These are phyloP conservation scores for Anthonomus grandis DNA, from an alignment of 1,140 invertebrate species.

Conservation along the genomic window DNA sequence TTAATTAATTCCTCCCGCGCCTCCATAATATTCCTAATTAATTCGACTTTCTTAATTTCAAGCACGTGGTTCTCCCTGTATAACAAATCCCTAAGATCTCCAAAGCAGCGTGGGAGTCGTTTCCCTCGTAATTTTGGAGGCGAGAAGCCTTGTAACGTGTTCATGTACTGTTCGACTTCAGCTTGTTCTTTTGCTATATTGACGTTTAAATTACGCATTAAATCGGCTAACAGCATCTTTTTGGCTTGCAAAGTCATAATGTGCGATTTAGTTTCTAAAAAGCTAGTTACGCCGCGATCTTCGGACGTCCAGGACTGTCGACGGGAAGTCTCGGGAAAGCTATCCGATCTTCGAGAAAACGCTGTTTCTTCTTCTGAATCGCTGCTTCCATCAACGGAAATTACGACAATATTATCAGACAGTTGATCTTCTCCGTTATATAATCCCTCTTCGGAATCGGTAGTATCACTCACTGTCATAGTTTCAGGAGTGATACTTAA, in stretches of 20 bases:
- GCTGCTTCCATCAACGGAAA: not conserved
- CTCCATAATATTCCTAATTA: slow-evolving; percentile 47
- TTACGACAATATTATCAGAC: not conserved
- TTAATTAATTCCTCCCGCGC: slow-evolving; percentile 45
- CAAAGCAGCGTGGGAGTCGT: slow-evolving; percentile 32
- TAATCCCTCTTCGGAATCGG: too few relatives aligned
- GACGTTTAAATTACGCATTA: not conserved
- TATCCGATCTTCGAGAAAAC: not conserved
- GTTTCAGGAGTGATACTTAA: too few relatives aligned
- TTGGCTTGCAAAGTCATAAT: not conserved
- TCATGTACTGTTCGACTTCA: slow-evolving; percentile 10
- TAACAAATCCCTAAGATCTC: slow-evolving; percentile 41
- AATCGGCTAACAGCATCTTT: slow-evolving; percentile 4
- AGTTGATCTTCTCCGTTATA: not conserved
- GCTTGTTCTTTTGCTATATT: slow-evolving; percentile 3
- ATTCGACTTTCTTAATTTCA: slow-evolving; percentile 47
- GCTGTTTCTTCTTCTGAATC: not conserved
- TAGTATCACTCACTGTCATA: too few relatives aligned
- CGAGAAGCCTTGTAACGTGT: not conserved
- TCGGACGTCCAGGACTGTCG: too few relatives aligned
- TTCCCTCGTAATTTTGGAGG: slow-evolving; percentile 4
- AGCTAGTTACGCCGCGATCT: not conserved
- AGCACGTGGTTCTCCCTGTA: slow-evolving; percentile 47
- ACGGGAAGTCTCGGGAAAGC: too few relatives aligned
- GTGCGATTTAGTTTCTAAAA: too few relatives aligned